These are phyloP conservation scores for Macropus fuliginosus DNA, from an alignment of 2,797 vertebrate genomes.

Conservation along the genomic window DNA sequence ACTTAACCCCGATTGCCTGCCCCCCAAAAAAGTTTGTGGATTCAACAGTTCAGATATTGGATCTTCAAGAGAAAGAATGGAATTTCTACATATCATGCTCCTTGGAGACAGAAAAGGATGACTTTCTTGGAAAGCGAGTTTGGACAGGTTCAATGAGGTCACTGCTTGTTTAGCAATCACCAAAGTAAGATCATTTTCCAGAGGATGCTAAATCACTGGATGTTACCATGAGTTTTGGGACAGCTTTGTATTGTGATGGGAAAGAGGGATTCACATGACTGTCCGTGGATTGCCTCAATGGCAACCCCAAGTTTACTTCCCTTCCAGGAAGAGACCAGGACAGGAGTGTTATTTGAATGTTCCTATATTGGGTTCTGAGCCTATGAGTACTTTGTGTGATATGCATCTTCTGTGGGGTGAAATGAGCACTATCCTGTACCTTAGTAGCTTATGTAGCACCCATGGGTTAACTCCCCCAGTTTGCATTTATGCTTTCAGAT, in stretches of 20 bases:
- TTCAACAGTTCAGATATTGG: background rate
- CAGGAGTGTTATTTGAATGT: background rate
- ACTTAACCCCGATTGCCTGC: background rate
- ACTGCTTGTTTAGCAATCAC: background rate
- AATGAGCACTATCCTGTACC: background rate
- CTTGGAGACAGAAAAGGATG: background rate
- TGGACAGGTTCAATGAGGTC: background rate
- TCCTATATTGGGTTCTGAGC: background rate
- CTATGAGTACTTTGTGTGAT: background rate
- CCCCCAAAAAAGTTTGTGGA: background rate
- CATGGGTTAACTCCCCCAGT: background rate
- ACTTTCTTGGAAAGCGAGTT: background rate
- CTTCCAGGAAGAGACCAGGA: background rate
- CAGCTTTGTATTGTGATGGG: background rate
- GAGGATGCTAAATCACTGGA: background rate
- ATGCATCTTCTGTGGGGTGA: background rate
- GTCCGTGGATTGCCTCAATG: background rate
- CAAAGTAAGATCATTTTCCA: background rate
- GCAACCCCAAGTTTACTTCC: background rate
- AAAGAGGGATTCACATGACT: background rate
- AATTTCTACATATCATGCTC: background rate
- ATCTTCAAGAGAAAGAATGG: no score
- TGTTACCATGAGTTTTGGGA: background rate
- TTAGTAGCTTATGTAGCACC: background rate
- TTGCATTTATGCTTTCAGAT: background rate